Evolutionary conservation across 64 coral and sea anemone genomes (phyloP).

Genomic region (Dendronephthya gigantea): DNA sequence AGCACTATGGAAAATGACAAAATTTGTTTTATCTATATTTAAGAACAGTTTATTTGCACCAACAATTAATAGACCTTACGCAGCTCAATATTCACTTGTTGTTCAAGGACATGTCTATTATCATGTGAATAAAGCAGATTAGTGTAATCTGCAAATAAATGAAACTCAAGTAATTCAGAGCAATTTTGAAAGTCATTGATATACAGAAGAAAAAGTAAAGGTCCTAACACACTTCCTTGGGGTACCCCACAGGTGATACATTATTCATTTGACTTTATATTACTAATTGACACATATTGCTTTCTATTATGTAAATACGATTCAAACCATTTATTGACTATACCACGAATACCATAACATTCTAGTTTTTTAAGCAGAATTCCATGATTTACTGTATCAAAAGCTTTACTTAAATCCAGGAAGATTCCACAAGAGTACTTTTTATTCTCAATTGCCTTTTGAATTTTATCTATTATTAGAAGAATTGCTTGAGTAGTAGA

Average conservation of each 20-base stretch:
- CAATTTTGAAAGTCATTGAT: not conserved
- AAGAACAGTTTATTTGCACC: too few relatives aligned
- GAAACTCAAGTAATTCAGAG: not conserved
- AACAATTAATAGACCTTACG: not conserved
- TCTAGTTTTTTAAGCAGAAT: too few relatives aligned
- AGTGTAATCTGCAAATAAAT: not conserved
- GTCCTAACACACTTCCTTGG: not conserved
- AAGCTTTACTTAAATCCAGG: too few relatives aligned
- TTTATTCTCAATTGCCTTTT: too few relatives aligned
- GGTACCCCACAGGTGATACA: not conserved
- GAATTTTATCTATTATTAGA: too few relatives aligned
- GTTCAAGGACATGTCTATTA: not conserved
- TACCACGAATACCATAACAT: too few relatives aligned
- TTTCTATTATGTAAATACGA: too few relatives aligned
- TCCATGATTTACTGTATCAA: too few relatives aligned
- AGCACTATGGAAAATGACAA: not conserved
- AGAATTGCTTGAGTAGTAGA: too few relatives aligned
- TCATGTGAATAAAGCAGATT: not conserved
- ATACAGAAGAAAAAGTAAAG: not conserved
- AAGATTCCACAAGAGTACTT: too few relatives aligned
- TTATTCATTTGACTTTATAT: not conserved
- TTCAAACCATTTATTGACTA: too few relatives aligned
- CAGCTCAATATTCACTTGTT: not conserved
- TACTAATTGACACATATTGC: too few relatives aligned
- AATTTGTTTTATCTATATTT: not conserved